Percentiles rank a stretch among this genome's conserved stretches.
These are phyloP conservation scores for Cepphus grylle DNA, from an alignment of 2,113 vertebrate genomes.

Conservation along the genomic window DNA sequence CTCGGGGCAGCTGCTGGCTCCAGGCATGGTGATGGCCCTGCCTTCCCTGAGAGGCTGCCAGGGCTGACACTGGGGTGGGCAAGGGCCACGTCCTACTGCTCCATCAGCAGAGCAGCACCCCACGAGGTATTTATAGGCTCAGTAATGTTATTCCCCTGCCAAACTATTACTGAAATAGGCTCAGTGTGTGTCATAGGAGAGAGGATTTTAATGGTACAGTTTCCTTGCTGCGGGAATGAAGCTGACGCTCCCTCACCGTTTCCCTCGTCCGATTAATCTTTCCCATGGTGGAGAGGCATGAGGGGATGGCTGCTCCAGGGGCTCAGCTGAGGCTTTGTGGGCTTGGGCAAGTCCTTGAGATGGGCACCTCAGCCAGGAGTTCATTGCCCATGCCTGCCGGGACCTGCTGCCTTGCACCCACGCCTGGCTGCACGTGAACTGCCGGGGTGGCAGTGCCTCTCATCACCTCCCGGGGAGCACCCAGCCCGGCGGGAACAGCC, in stretches of 20 bases:
- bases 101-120: slow-evolving; percentile 26
- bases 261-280: neutral
- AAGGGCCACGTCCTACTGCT: neutral
- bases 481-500: neutral
- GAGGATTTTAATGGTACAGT: slow-evolving; percentile 41
- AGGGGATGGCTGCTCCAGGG: neutral
- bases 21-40: neutral
- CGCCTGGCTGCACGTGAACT: neutral
- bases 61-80: neutral
- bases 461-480: rapidly evolving
- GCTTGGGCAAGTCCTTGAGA: neutral
- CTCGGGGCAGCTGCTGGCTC: neutral
- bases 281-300: rapidly evolving
- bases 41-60: neutral
- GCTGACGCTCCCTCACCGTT: neutral
- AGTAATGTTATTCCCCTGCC: slow-evolving; percentile 50
- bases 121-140: slow-evolving; percentile 48
- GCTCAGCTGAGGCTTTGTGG: rapidly evolving
- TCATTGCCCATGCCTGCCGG: rapidly evolving
- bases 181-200: slow-evolving; percentile 55
- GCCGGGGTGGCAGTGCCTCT: neutral
- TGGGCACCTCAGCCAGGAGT: neutral
- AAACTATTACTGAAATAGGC: slow-evolving; percentile 59
- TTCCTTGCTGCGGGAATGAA: neutral
- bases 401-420: neutral